Percentiles rank a stretch among this genome's conserved stretches.
Evolutionary conservation across 1,140 invertebrate species (phyloP).

Genomic region (Papilio polytes): DNA sequence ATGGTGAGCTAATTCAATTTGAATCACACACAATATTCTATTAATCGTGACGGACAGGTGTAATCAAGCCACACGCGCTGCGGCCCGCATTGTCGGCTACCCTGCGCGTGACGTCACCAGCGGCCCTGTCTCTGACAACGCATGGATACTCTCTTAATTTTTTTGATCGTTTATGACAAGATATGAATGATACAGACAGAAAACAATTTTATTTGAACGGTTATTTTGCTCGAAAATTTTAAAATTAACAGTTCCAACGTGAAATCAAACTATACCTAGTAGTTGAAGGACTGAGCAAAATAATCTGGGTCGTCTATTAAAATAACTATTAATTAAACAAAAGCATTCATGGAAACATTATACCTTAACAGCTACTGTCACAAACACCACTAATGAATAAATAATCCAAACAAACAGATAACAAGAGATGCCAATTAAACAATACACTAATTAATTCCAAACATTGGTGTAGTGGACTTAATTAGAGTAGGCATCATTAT

Average conservation of each 20-base stretch:
- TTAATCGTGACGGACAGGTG: constrained; percentile 81
- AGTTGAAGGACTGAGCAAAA: background rate
- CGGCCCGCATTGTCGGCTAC: constrained; percentile 59
- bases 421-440: constrained; percentile 84
- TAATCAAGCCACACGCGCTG: constrained; percentile 72
- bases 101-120: constrained; percentile 50
- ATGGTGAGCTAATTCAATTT: constrained; percentile 80
- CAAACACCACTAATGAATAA: constrained; percentile 82
- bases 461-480: constrained; percentile 83
- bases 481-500: constrained; percentile 81
- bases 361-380: constrained; percentile 77
- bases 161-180: constrained; percentile 7
- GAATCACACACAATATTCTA: constrained; percentile 82
- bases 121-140: constrained; percentile 51
- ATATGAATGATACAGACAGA: background rate
- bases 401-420: constrained; percentile 83
- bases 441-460: constrained; percentile 84
- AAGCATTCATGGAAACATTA: constrained; percentile 55
- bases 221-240: background rate
- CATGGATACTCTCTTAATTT: constrained; percentile 31
- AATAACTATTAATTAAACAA: constrained; percentile 33
- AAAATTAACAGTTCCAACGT: background rate
- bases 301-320: background rate
- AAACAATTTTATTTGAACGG: constrained; percentile 11
- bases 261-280: background rate